Evolutionary conservation across 2,888 invertebrate genomes (phyloP).

Genomic region (Caenorhabditis japonica): DNA sequence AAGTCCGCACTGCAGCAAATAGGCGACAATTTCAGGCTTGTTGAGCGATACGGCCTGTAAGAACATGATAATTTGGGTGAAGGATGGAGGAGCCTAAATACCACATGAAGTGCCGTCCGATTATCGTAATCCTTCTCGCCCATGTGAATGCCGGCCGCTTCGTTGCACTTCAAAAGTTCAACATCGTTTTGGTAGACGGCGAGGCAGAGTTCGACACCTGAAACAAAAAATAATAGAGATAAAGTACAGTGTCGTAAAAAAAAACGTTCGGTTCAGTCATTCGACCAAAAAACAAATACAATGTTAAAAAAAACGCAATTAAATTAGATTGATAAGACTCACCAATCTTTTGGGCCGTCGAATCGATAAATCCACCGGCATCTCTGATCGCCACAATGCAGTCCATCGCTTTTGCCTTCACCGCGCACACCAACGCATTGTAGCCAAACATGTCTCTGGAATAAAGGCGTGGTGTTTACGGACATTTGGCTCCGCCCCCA

Average conservation of each 20-base stretch:
- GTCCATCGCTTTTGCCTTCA: conserved; percentile 74
- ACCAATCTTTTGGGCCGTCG: conserved; percentile 69
- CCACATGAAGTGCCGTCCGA: conserved; percentile 75
- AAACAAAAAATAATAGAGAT: too few species aligned
- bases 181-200: conserved; percentile 77
- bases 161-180: conserved; percentile 76
- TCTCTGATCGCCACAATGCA: conserved; percentile 67
- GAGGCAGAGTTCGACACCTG: conserved; percentile 83
- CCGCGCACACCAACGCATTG: conserved; percentile 83
- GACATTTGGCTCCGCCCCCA: too few species aligned
- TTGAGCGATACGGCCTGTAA: conserved; percentile 69
- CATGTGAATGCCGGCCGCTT: conserved; percentile 71
- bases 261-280: neutral
- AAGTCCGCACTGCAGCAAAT: conserved; percentile 63
- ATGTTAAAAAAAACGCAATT: neutral
- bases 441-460: conserved; percentile 77
- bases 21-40: conserved; percentile 63
- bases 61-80: too few species aligned
- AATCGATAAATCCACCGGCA: conserved; percentile 71
- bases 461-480: too few species aligned
- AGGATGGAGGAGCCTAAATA: conserved; percentile 18
- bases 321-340: neutral
- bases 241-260: neutral
- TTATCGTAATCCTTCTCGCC: conserved; percentile 72
- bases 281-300: neutral